phyloP scores from a whole-genome alignment of 2,797 vertebrate species.

The Lycodopsis pacificus region DNA sequence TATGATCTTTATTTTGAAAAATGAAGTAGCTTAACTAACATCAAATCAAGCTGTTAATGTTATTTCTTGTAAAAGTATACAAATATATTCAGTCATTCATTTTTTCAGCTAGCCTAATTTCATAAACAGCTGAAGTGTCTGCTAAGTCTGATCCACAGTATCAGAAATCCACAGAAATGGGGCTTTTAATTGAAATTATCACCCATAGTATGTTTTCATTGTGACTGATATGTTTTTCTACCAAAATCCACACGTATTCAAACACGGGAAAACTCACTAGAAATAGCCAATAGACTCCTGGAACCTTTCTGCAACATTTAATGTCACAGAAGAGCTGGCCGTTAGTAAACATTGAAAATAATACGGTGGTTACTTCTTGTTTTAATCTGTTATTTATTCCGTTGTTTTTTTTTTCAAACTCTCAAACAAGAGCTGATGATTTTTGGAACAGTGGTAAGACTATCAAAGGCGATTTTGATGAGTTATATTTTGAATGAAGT shows the following conservation, averaged over 20 bases:
- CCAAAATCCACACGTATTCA: no score
- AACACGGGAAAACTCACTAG: no score
- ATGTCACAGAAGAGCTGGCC: no score
- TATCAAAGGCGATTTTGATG: background rate
- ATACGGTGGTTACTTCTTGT: background rate
- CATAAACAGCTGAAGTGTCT: background rate
- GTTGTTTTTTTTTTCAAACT: no score
- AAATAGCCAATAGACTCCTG: no score
- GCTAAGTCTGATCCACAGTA: background rate
- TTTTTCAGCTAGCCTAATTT: background rate
- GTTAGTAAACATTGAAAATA: background rate
- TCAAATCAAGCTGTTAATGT: background rate
- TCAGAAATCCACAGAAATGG: background rate
- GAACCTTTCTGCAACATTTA: no score
- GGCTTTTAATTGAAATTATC: background rate
- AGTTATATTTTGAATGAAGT: no score
- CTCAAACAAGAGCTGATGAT: background rate
- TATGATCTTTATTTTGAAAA: background rate
- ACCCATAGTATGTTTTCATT: background rate
- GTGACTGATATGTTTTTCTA: background rate
- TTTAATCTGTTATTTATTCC: background rate
- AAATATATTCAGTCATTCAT: background rate
- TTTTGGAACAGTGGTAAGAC: background rate
- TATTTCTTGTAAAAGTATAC: background rate
- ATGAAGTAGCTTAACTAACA: background rate